Percentiles rank a stretch among this genome's conserved stretches.
Conservation (phyloP, 2,888 invertebrate species). For the Drosophila fungiperda region DNA sequence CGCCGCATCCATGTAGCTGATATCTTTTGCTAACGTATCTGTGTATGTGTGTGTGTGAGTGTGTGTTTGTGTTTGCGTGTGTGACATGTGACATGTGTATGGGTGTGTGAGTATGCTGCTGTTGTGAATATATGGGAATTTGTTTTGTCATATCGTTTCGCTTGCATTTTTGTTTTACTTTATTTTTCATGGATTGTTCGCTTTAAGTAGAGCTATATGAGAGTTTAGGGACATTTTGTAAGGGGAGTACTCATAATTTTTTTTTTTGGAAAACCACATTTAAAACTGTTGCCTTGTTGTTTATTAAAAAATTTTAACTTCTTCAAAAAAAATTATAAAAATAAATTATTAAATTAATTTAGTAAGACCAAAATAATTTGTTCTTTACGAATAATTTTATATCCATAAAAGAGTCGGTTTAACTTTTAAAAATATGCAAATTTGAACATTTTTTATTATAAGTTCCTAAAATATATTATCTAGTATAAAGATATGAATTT, state of each 20-base stretch:
- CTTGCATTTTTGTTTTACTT: conserved; percentile 34
- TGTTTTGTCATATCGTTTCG: conserved; percentile 80
- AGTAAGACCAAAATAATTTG: rapidly evolving
- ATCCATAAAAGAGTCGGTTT: background rate
- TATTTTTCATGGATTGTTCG: conserved; percentile 25
- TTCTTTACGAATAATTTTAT: background rate
- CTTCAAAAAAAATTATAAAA: background rate
- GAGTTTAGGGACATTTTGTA: background rate
- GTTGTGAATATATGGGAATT: conserved; percentile 78
- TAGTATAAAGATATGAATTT: background rate
- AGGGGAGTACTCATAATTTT: background rate
- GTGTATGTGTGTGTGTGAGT: conserved; percentile 23
- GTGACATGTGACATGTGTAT: conserved; percentile 18
- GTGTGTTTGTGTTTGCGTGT: conserved; percentile 31
- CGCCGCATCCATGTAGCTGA: conserved; percentile 54
- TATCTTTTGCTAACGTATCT: conserved; percentile 60
- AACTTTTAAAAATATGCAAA: background rate
- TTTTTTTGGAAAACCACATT: background rate
- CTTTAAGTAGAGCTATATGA: conserved; percentile 3
- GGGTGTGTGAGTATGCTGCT: conserved; percentile 44
- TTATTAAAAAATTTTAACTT: background rate
- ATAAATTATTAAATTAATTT: background rate
- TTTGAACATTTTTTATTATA: rapidly evolving
- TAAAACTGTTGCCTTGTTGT: background rate
- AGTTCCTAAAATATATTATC: too few relatives aligned